phyloP scores from a whole-genome alignment of 1,140 invertebrate species.

The Anagrus nilaparvatae region DNA sequence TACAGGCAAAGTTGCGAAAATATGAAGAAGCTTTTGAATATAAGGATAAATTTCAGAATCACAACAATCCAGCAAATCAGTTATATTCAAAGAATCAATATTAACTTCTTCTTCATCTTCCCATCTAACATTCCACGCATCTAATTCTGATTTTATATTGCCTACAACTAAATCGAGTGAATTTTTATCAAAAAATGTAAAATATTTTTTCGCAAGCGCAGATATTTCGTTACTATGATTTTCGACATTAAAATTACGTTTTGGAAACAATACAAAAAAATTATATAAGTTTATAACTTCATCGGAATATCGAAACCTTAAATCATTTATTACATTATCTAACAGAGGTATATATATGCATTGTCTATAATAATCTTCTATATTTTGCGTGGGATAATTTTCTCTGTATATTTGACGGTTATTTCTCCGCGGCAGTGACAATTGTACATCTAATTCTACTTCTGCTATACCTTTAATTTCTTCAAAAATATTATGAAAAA shows the following conservation, averaged over 20 bases:
- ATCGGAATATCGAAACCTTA: background rate
- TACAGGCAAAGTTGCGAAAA: background rate
- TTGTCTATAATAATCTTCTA: background rate
- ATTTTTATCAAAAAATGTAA: background rate
- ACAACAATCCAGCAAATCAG: background rate
- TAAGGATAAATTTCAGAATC: background rate
- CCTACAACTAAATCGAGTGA: background rate
- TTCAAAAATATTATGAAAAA: background rate
- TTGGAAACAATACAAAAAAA: background rate
- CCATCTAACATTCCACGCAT: background rate
- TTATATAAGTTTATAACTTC: background rate
- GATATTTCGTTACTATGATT: background rate
- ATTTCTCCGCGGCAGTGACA: background rate
- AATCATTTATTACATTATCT: background rate
- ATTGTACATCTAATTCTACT: background rate
- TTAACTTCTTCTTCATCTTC: background rate
- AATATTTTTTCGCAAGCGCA: background rate
- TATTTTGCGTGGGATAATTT: too few species aligned
- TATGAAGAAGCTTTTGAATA: background rate
- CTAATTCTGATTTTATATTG: background rate
- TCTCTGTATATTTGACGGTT: too few species aligned
- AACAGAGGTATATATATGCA: background rate
- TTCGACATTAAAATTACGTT: background rate
- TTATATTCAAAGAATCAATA: background rate
- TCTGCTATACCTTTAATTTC: background rate